phyloP scores from a whole-genome alignment of 2,113 vertebrate species.

The Tamias sibiricus region DNA sequence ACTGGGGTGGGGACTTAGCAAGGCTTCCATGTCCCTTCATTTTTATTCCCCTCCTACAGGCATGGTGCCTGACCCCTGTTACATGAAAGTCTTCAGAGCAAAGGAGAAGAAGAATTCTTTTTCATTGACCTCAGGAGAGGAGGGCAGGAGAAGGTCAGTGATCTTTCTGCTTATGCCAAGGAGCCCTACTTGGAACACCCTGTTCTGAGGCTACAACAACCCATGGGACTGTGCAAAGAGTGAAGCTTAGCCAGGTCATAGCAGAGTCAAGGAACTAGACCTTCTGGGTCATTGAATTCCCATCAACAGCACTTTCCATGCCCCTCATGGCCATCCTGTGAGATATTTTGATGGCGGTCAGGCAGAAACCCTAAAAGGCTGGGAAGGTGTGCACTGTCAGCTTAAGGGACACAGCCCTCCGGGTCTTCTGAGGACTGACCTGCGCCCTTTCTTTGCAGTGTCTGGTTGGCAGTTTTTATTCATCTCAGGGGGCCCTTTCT shows the following conservation, averaged over 20 bases:
- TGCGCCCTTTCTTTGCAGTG: neutral
- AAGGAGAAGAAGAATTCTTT: neutral
- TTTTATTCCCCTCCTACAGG: neutral
- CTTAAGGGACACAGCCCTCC: neutral
- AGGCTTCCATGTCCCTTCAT: neutral
- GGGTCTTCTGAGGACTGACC: neutral
- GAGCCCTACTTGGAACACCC: fast-evolving
- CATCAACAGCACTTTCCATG: neutral
- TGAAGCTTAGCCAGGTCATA: too few relatives aligned
- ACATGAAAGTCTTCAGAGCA: neutral
- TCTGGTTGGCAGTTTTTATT: neutral
- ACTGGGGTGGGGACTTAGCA: neutral
- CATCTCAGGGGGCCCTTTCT: neutral
- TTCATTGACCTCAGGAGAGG: neutral
- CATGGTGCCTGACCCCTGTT: neutral
- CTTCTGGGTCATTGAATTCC: neutral
- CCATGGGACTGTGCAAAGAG: neutral
- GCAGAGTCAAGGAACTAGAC: neutral
- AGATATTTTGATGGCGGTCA: neutral
- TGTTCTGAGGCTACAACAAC: fast-evolving
- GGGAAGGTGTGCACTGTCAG: too few relatives aligned
- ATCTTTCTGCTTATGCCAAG: too few relatives aligned
- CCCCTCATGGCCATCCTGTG: neutral
- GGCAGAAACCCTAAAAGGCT: neutral
- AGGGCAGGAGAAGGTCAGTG: neutral